These are phyloP conservation scores for Zaprionus gabonicus DNA, from an alignment of 1,140 invertebrate species.

Conservation along the genomic window DNA sequence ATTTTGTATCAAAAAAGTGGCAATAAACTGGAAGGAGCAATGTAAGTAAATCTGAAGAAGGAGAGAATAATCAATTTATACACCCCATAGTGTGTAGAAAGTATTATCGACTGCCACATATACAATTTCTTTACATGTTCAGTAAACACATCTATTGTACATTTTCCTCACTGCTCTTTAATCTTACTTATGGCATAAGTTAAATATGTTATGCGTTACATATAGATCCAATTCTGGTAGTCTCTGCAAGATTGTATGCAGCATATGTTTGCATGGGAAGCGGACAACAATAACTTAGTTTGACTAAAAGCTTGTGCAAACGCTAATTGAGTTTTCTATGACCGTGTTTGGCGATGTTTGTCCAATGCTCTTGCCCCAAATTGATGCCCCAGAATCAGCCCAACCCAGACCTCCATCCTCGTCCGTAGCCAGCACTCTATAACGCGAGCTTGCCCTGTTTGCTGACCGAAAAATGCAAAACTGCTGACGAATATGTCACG, in stretches of 20 bases:
- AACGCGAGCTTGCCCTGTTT: constrained; percentile 22
- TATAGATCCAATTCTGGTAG: neutral
- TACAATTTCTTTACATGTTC: no score
- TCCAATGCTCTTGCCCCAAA: constrained; percentile 39
- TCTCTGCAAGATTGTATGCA: neutral
- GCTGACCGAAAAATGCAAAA: constrained; percentile 58
- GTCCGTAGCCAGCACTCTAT: constrained; percentile 6
- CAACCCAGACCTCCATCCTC: neutral
- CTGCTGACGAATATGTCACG: constrained; percentile 75
- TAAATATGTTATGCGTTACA: neutral
- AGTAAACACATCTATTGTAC: no score
- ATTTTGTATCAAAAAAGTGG: no score
- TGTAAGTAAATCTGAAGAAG: no score
- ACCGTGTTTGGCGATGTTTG: constrained; percentile 26
- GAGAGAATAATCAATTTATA: no score
- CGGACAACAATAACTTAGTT: constrained; percentile 69
- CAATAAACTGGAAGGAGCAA: no score
- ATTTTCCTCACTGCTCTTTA: neutral
- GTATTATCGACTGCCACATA: no score
- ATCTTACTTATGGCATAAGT: neutral
- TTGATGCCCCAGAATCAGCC: constrained; percentile 50
- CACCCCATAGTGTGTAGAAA: no score
- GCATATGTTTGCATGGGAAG: constrained; percentile 30
- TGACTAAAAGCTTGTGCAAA: constrained; percentile 72
- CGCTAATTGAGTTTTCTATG: constrained; percentile 74